Conservation (phyloP, 2,797 vertebrate genomes). For the Gorsachius magnificus region DNA sequence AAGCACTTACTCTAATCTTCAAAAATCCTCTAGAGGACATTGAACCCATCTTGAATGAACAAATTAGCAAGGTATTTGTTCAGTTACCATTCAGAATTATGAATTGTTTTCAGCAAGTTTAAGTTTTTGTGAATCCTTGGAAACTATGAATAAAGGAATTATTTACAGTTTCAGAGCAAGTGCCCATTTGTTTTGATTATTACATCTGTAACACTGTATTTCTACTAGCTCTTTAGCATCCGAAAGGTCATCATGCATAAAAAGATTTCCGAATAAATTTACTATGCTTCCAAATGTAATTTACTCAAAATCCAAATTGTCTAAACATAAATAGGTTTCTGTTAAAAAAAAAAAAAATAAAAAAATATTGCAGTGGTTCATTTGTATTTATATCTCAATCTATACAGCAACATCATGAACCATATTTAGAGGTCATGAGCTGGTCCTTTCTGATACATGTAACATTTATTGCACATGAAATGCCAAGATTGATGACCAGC, state of each 20-base stretch:
- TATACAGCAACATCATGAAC: conserved; percentile 36
- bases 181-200: neutral
- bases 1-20: neutral
- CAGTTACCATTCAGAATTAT: neutral
- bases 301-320: neutral
- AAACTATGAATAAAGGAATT: neutral
- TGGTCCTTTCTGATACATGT: conserved; percentile 20
- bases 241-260: neutral
- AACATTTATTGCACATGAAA: conserved; percentile 61
- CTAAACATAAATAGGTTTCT: conserved; percentile 31
- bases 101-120: neutral
- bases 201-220: neutral
- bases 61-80: neutral
- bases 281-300: conserved; percentile 14
- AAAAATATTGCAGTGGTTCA: neutral
- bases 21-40: neutral
- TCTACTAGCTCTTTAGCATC: neutral
- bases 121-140: neutral
- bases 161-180: neutral
- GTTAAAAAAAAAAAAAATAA: conserved; percentile 14
- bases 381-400: conserved; percentile 51
- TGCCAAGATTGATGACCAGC: neutral
- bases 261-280: conserved; percentile 13
- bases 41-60: neutral
- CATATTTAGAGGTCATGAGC: neutral